Evolutionary conservation across 1,140 invertebrate genomes (phyloP).

Genomic region (Lanistes nyassanus): DNA sequence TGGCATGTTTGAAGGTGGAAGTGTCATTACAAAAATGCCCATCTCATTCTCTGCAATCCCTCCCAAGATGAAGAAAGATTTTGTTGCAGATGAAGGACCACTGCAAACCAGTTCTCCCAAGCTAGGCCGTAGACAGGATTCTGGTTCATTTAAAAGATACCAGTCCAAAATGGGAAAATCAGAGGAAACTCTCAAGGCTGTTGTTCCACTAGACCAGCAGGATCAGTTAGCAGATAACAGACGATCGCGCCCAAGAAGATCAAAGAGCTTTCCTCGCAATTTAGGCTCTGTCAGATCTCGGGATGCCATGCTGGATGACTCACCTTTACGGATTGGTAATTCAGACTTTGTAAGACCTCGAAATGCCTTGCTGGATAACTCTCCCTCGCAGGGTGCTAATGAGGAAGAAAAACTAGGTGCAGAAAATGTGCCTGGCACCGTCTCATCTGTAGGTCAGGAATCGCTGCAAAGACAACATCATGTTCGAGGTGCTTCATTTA

Average conservation of each 20-base stretch:
- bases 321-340: no score
- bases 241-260: not conserved
- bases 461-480: not conserved
- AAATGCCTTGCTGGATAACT: no score
- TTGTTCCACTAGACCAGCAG: conserved; percentile 14
- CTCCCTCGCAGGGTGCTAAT: not conserved
- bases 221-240: not conserved
- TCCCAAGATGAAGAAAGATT: conserved; percentile 15
- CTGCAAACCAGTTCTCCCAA: conserved; percentile 36
- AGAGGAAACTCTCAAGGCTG: conserved; percentile 29
- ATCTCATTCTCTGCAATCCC: conserved; percentile 18
- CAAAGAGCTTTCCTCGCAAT: conserved; percentile 9
- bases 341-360: no score
- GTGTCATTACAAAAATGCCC: not conserved
- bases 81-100: conserved; percentile 19
- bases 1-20: no score
- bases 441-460: not conserved
- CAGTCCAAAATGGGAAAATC: conserved; percentile 32
- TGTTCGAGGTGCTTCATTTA: not conserved
- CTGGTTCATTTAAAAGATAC: conserved; percentile 31
- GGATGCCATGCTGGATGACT: conserved; percentile 14
- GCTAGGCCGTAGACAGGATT: conserved; percentile 23
- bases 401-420: not conserved
- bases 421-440: not conserved
- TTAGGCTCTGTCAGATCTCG: not conserved